Percentiles rank a stretch among this genome's conserved stretches.
Conservation (phyloP, 1,140 invertebrate genomes). For the Drosophila melanica region DNA sequence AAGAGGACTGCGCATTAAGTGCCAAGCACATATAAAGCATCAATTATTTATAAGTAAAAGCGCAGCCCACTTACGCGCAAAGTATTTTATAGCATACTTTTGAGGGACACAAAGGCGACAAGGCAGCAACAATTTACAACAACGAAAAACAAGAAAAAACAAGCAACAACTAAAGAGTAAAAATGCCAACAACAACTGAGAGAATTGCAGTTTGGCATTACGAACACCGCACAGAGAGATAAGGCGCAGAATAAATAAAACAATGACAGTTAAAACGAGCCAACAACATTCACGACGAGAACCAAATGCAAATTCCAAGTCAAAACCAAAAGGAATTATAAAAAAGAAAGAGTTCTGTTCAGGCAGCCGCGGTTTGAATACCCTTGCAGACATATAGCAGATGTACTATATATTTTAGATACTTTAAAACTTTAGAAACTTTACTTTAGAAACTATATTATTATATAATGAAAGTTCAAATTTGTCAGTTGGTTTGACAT, state of each 20-base stretch:
- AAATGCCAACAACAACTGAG: background rate
- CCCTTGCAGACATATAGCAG: too few species aligned
- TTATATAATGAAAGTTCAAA: too few species aligned
- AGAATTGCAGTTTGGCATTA: conserved; percentile 53
- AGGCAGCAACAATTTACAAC: conserved; percentile 18
- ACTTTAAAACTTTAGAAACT: too few species aligned
- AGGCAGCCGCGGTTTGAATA: too few species aligned
- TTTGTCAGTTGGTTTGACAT: background rate
- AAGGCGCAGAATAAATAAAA: conserved; percentile 50
- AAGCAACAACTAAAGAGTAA: conserved; percentile 26
- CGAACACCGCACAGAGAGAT: conserved; percentile 17
- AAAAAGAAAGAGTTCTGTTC: conserved; percentile 1
- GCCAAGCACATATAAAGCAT: conserved; percentile 70
- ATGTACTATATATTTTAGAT: too few species aligned
- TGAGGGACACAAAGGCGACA: conserved; percentile 20
- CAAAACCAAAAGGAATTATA: background rate
- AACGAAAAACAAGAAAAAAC: conserved; percentile 24
- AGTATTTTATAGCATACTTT: conserved; percentile 66
- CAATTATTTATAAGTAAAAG: conserved; percentile 68
- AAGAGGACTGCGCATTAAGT: conserved; percentile 67
- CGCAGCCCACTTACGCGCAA: conserved; percentile 47
- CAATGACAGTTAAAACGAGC: conserved; percentile 38
- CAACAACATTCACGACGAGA: conserved; percentile 20
- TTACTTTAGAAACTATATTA: too few species aligned
- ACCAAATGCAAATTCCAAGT: conserved; percentile 29